These are phyloP conservation scores for Xyrichtys novacula DNA, from an alignment of 2,797 vertebrate species.

Conservation along the genomic window DNA sequence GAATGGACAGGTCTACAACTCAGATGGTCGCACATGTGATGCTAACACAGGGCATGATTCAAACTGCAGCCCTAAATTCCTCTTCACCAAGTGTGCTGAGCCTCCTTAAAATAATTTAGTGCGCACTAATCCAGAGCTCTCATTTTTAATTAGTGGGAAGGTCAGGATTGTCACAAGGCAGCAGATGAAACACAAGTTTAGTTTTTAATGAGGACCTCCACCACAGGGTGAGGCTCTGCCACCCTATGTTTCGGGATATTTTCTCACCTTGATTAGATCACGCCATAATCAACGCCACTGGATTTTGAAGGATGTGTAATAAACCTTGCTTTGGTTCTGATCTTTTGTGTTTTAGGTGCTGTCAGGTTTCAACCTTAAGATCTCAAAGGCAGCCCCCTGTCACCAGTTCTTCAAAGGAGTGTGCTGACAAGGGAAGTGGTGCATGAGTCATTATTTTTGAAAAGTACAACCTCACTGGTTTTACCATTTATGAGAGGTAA, in stretches of 20 bases:
- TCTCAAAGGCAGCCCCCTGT: not conserved
- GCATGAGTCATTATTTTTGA: constrained; percentile 26
- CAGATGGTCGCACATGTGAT: constrained; percentile 23
- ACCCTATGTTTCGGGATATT: constrained; percentile 40
- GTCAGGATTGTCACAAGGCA: constrained; percentile 71
- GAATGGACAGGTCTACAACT: constrained; percentile 59
- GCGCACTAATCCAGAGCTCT: constrained; percentile 63
- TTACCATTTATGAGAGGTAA: constrained; percentile 32
- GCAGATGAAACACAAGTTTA: constrained; percentile 64
- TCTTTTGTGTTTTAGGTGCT: constrained; percentile 16
- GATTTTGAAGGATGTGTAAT: constrained; percentile 13
- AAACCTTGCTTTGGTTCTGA: constrained; percentile 7
- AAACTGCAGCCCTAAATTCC: constrained; percentile 29
- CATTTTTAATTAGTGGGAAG: constrained; percentile 75
- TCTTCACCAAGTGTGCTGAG: constrained; percentile 18
- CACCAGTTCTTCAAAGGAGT: constrained; percentile 6
- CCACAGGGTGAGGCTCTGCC: constrained; percentile 35
- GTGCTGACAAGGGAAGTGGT: constrained; percentile 8
- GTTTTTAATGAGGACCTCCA: constrained; percentile 65
- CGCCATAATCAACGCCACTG: constrained; percentile 5
- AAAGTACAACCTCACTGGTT: constrained; percentile 7
- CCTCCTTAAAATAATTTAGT: constrained; percentile 59
- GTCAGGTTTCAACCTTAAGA: constrained; percentile 26
- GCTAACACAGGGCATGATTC: constrained; percentile 4
- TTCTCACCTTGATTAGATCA: constrained; percentile 38